Conservation (phyloP, 2,797 vertebrate species). For the Lindbergichthys nudifrons region DNA sequence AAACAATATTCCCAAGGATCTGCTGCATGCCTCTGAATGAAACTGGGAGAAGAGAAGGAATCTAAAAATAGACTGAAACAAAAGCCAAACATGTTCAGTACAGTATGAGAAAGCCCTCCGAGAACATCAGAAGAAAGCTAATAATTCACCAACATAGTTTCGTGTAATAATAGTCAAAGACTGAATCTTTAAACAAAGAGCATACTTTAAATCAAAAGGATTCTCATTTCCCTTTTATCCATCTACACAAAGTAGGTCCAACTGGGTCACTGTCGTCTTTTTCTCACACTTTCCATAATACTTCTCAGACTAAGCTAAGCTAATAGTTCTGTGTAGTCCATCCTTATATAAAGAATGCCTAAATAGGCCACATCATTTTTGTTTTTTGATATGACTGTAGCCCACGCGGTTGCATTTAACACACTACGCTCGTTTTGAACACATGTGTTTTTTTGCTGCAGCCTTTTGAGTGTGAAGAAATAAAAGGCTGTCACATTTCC, state of each 20-base stretch:
- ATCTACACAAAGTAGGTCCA: constrained; percentile 54
- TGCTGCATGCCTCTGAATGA: constrained; percentile 41
- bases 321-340: constrained; percentile 16
- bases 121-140: constrained; percentile 44
- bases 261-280: constrained; percentile 59
- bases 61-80: constrained; percentile 66
- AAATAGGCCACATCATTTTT: constrained; percentile 55
- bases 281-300: constrained; percentile 33
- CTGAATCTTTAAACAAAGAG: constrained; percentile 64
- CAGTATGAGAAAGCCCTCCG: constrained; percentile 57
- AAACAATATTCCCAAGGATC: constrained; percentile 44
- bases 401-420: constrained; percentile 38
- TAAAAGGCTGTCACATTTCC: constrained; percentile 51
- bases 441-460: constrained; percentile 7
- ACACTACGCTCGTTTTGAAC: constrained; percentile 29
- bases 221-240: constrained; percentile 48
- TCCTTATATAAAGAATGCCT: constrained; percentile 45
- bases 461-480: constrained; percentile 56
- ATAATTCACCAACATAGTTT: constrained; percentile 51
- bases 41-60: constrained; percentile 21
- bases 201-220: constrained; percentile 50
- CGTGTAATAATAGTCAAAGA: constrained; percentile 58
- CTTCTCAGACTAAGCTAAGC: constrained; percentile 26
- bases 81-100: constrained; percentile 63
- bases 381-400: constrained; percentile 25